These are phyloP conservation scores for Buphagus erythrorhynchus DNA, from an alignment of 2,797 vertebrate genomes.

Conservation along the genomic window DNA sequence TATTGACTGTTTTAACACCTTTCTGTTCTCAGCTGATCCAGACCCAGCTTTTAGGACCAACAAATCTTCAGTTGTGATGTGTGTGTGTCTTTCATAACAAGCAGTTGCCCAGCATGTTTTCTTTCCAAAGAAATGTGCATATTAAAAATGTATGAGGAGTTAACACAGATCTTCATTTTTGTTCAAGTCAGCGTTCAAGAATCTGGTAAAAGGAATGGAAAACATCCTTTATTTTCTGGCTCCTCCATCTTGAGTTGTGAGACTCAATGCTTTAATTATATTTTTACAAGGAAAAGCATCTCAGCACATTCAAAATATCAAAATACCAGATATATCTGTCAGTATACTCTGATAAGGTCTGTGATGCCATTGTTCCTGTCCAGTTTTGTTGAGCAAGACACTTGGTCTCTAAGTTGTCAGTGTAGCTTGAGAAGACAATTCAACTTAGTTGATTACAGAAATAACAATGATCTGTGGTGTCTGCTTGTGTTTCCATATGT, in stretches of 20 bases:
- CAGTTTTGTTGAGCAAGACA: neutral
- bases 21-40: neutral
- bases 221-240: neutral
- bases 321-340: neutral
- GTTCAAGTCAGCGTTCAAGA: neutral
- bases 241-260: neutral
- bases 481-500: neutral
- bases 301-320: neutral
- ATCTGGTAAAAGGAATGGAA: neutral
- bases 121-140: neutral
- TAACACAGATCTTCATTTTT: conserved; percentile 1
- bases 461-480: neutral
- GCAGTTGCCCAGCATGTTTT: neutral
- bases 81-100: neutral
- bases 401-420: neutral
- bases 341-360: neutral
- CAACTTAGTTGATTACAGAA: neutral
- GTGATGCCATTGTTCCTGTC: neutral
- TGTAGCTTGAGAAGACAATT: neutral
- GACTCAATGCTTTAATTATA: neutral
- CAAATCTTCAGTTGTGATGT: neutral
- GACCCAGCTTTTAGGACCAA: neutral
- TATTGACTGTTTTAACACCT: neutral
- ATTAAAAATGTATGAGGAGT: neutral
- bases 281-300: neutral